A percentile compares a stretch with the other conserved stretches of the same genome.
Evolutionary conservation across 1,140 invertebrate species (phyloP).

Genomic region (Lamellibrachia luymesi): DNA sequence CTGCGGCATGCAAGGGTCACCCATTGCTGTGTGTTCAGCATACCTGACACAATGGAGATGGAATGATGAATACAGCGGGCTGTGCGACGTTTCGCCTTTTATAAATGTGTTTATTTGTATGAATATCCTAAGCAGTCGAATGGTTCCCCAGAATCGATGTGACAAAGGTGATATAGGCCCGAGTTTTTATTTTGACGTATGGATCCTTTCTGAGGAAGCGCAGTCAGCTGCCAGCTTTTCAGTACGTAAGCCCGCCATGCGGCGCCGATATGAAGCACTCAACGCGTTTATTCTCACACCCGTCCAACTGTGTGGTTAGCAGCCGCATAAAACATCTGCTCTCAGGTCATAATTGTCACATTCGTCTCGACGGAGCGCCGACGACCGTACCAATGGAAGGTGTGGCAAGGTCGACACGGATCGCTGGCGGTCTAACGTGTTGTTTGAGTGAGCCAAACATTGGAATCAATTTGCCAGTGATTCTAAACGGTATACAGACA

Average conservation of each 20-base stretch:
- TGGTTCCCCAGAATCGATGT: too few relatives aligned
- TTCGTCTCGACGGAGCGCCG: background rate
- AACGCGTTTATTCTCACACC: background rate
- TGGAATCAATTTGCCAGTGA: background rate
- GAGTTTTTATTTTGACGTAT: too few relatives aligned
- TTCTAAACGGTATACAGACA: background rate
- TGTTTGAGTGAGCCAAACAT: background rate
- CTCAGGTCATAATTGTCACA: background rate
- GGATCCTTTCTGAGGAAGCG: too few relatives aligned
- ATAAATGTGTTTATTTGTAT: too few relatives aligned
- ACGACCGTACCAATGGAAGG: background rate
- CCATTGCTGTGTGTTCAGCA: background rate
- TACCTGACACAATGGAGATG: background rate
- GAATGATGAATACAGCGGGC: background rate
- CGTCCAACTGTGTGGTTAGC: background rate
- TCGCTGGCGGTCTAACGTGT: background rate
- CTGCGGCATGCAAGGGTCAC: background rate
- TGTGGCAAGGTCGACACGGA: background rate
- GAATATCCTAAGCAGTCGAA: too few relatives aligned
- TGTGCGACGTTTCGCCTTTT: background rate
- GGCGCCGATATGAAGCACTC: background rate
- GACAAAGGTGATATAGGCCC: too few relatives aligned
- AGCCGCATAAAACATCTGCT: background rate
- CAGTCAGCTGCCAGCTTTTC: too few relatives aligned
- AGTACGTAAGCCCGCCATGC: too few relatives aligned